Evolutionary conservation across 2,113 vertebrate genomes (phyloP), one percentile per base, ranked within the genome.

Genomic region (Coturnix japonica): DNA sequence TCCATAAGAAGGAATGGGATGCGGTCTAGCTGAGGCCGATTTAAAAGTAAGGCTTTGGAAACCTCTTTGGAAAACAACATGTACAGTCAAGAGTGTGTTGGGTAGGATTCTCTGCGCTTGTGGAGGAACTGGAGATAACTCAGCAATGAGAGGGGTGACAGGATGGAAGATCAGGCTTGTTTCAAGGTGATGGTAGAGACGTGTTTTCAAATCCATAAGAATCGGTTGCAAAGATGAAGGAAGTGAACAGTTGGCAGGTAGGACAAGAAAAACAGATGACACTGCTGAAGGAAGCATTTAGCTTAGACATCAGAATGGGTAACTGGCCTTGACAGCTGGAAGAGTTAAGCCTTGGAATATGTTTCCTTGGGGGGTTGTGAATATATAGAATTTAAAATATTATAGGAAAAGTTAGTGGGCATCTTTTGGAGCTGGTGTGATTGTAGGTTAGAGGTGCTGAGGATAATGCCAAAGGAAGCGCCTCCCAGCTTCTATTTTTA

Each of bases 401-500:
- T 47, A 51, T 57, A 65, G 47, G 39, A 66, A 5, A 33, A 20
- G 7, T 21, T 28, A 17, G 25, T 16, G 12, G 56, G 18, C 44
- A 41, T 16, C 9, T 37, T 23, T 6, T 1, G 6, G 47, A 47
- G 7, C 53, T 79, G 57, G 39, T 25, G 4, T 31, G 63, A 20
- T 8, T 0, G 2, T 15, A 25, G 47, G 19, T 18, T 33, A 43
- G 78, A 37, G 70, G 35, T 65, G 76, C 77, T 64, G 83, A 11
- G 75, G 20, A 3, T 20, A 11, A 67, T 37, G 15, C 28, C 59
- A 13, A 11, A 28, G 10, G 19, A 26, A 54, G n/a, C 11, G 30
- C 33, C 26, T 72, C 43, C 57, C 30, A 37, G 41, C 22, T 84
- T 23, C 0, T 2, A 2, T 16, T 65, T 69, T 0, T 0, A 49